Evolutionary conservation across 23 tunicate genomes (phyloP), one percentile per base, ranked within the genome.

Genomic region (Botrylloides violaceus): DNA sequence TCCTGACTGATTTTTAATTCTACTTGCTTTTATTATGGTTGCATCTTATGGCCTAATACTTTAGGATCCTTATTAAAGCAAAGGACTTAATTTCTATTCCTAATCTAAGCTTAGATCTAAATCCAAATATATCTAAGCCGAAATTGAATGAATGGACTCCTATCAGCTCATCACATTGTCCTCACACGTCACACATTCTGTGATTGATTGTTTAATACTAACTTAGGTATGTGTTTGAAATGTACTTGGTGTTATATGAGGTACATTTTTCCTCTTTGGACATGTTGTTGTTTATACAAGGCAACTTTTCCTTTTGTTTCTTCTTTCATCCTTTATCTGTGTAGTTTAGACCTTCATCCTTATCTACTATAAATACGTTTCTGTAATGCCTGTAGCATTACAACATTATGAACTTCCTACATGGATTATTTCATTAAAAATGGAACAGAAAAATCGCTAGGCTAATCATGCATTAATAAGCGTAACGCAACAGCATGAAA

Each of bases 221-320:
- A 43, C 12, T 9, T 43, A 43, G 9, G 53, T 15, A n/a, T 43
- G 53, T 43, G 53, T 15, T 43, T 43, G 53, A 43, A 43, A 43
- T n/a, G 53, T 43, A 15, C 12, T 43, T 7, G 53, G 53, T 43
- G 53, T 43, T 43, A 15, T n/a, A n/a, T 43, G 53, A 43, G 15
- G 53, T 43, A 43, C 15, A n/a, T n/a, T 9, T 43, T 43, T 43
- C 53, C 53, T 43, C 53, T 43, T n/a, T n/a, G n/a, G n/a, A n/a
- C n/a, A n/a, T n/a, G n/a, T n/a, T n/a, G n/a, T n/a, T 43, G 53
- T 43, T 43, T 43, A 43, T 43, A 43, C 53, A 43, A 43, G n/a
- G 53, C 53, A 43, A 43, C 53, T 9, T 43, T 43, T 9, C n/a
- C 53, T 9, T 43, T 43, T 43, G 53, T 43, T 43, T 43, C 53